Evolutionary conservation across 2,888 invertebrate species (phyloP).

Genomic region (Malthinus seriepunctatus): DNA sequence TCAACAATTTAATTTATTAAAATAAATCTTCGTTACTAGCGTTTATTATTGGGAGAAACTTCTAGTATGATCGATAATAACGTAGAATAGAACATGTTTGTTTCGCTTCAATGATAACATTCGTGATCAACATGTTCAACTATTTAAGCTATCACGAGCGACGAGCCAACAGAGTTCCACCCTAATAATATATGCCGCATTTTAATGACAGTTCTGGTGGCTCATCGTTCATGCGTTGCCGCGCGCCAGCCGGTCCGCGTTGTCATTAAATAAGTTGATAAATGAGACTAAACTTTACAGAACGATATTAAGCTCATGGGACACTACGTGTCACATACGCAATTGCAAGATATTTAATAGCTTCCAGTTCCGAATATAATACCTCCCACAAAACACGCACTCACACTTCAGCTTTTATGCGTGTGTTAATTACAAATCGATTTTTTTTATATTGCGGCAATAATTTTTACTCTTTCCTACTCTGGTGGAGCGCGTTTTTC

Average conservation of each 20-base stretch:
- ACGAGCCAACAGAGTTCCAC: constrained; percentile 10
- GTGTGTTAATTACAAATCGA: constrained; percentile 5
- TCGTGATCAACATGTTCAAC: constrained; percentile 11
- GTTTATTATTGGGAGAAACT: no score
- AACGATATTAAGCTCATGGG: constrained; percentile 27
- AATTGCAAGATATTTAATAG: constrained; percentile 24
- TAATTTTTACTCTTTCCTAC: no score
- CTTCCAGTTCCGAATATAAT: constrained; percentile 10
- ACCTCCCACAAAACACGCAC: constrained; percentile 7
- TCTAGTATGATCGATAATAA: no score
- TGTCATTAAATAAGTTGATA: constrained; percentile 28
- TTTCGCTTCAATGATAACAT: not conserved
- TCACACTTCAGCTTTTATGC: constrained; percentile 6
- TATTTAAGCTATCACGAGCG: not conserved
- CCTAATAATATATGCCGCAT: constrained; percentile 23
- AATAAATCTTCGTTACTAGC: no score
- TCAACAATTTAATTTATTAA: no score
- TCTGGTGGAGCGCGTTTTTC: no score
- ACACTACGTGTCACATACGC: constrained; percentile 19
- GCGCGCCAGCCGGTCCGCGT: constrained; percentile 25
- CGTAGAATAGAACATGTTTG: no score
- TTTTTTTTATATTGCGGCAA: not conserved
- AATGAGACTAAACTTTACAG: constrained; percentile 27
- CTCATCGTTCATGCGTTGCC: constrained; percentile 28
- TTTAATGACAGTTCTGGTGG: constrained; percentile 29